A percentile compares a stretch with the other conserved stretches of the same genome.
phyloP scores from a whole-genome alignment of 64 coral and sea anemone species.

The Exaiptasia diaphana region DNA sequence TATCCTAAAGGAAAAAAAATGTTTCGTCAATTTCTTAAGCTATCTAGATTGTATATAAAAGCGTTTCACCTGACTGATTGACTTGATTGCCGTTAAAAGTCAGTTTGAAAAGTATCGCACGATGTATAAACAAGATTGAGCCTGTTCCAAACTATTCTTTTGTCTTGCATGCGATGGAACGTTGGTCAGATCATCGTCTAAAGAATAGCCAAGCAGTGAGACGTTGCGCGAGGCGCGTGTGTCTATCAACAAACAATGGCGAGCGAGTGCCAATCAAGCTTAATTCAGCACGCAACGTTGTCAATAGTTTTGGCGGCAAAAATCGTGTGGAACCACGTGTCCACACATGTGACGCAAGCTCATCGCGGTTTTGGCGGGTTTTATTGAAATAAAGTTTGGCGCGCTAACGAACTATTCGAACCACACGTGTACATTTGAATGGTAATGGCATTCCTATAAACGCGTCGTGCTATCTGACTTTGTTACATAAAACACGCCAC shows the following conservation, averaged over 20 bases:
- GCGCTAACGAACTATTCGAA: not conserved
- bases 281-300: conserved; percentile 1
- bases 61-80: too few species aligned
- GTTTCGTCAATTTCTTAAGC: too few species aligned
- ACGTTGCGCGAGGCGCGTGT: conserved; percentile 2
- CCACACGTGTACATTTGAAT: not conserved
- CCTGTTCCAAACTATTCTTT: too few species aligned
- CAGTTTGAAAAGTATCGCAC: too few species aligned
- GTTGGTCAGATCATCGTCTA: too few species aligned
- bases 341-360: not conserved
- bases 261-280: not conserved
- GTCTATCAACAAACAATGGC: not conserved
- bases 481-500: too few species aligned
- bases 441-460: not conserved
- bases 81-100: too few species aligned
- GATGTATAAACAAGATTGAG: too few species aligned
- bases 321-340: not conserved
- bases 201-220: not conserved
- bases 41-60: too few species aligned
- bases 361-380: conserved; percentile 10
- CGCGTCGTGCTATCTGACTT: too few species aligned
- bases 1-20: too few species aligned
- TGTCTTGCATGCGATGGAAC: too few species aligned
- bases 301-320: conserved; percentile 1
- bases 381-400: conserved; percentile 12